Base-by-base conservation (phyloP, 2,797 vertebrate genomes). In the Harpagifer antarcticus region DNA sequence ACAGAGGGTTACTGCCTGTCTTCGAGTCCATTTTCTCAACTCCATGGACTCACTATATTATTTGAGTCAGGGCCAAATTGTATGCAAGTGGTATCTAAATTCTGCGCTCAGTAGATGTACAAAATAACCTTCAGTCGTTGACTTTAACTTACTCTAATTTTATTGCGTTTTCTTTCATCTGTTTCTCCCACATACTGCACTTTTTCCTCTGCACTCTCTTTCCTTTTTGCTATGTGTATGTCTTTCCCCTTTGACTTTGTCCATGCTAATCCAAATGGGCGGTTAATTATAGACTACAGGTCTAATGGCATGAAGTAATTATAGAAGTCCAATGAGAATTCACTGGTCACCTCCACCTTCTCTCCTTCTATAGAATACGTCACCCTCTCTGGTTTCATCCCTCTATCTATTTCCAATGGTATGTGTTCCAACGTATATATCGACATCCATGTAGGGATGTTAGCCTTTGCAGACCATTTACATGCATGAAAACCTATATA, bases 211-310 rank as follows among this genome's bases (percentile, higher is more conserved):
- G 4, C 27, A 53, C 14, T 53, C 12, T 72, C 52, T 71, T 19
- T 63, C 43, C 19, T 66, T 54, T 42, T 68, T 57, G 60, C 47
- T 65, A 8, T 77, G 67, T 77, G 68, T 71, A 27, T 78, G 57
- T 56, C 54, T 56, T 53, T 68, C 61, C 59, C 62, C 84, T 61
- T 78, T 62, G 87, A 91, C 90, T 90, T 92, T 92, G 85, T 78
- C 75, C 85, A 87, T 75, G 48, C 81, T 90, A 89, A 93, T 91
- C 90, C 92, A 91, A 87, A 83, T 78, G 89, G 88, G 85, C 86
- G 87, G 89, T 92, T 94, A 92, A 94, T 93, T 95, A 92, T 91
- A 91, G 89, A 83, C 87, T 86, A 77, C 71, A 73, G 81, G 82
- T 91, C 80, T 90, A 90, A 91, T 91, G 84, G 83, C 85, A 85